Evolutionary conservation across 2,888 invertebrate genomes (phyloP).

Genomic region (Lithophane semibrunnea): DNA sequence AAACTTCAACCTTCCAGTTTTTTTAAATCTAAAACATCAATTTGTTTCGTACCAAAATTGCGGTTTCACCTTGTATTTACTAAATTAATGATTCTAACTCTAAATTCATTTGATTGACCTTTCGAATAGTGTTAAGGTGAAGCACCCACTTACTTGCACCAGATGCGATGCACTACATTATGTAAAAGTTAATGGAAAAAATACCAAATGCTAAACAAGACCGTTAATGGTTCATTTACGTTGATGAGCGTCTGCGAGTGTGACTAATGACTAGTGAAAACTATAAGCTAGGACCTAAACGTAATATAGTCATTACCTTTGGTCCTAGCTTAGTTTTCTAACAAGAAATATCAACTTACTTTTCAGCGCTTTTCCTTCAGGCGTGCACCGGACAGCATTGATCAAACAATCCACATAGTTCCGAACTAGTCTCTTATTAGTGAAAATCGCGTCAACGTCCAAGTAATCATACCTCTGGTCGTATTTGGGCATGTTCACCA

Average conservation of each 20-base stretch:
- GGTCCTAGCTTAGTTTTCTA: too few relatives aligned
- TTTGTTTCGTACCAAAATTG: slow-evolving; percentile 33
- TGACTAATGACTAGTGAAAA: too few relatives aligned
- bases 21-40: background rate
- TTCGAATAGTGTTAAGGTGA: slow-evolving; percentile 45
- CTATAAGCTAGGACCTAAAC: too few relatives aligned
- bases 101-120: slow-evolving; percentile 46
- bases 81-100: slow-evolving; percentile 29
- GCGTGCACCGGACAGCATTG: slow-evolving; percentile 92
- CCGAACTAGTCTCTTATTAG: slow-evolving; percentile 92
- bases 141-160: slow-evolving; percentile 2
- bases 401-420: slow-evolving; percentile 93
- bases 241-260: background rate
- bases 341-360: slow-evolving; percentile 89
- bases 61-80: slow-evolving; percentile 56
- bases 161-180: slow-evolving; percentile 11
- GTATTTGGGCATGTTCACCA: slow-evolving; percentile 85
- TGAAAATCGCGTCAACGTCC: slow-evolving; percentile 92
- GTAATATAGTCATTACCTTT: too few relatives aligned
- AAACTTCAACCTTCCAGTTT: slow-evolving; percentile 14
- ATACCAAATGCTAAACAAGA: background rate
- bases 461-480: slow-evolving; percentile 92
- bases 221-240: background rate
- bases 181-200: slow-evolving; percentile 1
- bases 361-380: slow-evolving; percentile 93